These are phyloP conservation scores for Eurystomus gularis DNA, from an alignment of 2,113 vertebrate species.

Conservation along the genomic window DNA sequence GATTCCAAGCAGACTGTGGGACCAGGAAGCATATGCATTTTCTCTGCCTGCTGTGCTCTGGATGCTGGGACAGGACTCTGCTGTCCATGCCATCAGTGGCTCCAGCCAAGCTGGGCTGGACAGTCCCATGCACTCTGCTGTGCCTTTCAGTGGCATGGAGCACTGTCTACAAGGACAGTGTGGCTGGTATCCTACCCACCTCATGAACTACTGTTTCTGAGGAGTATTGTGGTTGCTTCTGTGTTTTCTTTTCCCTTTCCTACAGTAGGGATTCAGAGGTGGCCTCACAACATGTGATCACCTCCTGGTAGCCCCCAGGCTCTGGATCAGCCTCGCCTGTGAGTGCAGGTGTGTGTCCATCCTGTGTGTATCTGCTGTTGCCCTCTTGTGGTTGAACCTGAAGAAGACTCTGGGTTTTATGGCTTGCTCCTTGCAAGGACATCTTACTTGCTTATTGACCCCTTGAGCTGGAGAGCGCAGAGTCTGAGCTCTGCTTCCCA, in stretches of 20 bases:
- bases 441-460: background rate
- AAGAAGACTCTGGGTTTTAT: background rate
- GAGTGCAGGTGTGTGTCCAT: background rate
- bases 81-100: background rate
- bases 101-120: background rate
- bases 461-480: fast-evolving
- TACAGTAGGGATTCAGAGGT: background rate
- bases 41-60: background rate
- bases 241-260: background rate
- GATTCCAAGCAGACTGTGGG: background rate
- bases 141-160: fast-evolving
- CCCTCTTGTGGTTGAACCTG: background rate
- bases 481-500: background rate
- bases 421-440: background rate
- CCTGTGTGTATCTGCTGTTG: background rate
- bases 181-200: background rate
- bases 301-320: background rate
- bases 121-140: fast-evolving
- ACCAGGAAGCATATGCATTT: background rate
- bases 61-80: background rate
- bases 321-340: background rate
- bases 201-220: background rate
- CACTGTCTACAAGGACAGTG: fast-evolving
- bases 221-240: background rate
- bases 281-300: background rate